These are phyloP conservation scores for Pecten maximus DNA, from an alignment of 2,888 invertebrate species.

Conservation along the genomic window DNA sequence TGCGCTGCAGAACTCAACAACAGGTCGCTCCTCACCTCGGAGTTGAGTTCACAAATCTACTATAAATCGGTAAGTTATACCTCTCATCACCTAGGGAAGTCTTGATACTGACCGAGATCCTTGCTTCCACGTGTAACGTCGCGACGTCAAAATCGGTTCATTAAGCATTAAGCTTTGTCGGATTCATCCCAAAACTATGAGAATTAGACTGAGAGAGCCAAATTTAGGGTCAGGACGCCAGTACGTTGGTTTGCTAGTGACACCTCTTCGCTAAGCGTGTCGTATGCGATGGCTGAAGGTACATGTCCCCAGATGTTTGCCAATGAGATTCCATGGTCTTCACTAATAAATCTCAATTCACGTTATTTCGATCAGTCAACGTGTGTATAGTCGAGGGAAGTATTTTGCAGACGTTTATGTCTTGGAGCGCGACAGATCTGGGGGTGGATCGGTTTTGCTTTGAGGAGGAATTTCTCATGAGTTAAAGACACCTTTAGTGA, in stretches of 20 bases:
- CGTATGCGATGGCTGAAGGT: neutral
- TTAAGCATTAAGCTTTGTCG: neutral
- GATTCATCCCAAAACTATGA: neutral
- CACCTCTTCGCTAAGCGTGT: neutral
- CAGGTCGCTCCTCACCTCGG: neutral
- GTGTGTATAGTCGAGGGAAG: no score
- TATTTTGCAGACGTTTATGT: neutral
- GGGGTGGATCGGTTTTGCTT: no score
- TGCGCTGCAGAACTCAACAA: neutral
- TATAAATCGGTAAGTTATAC: neutral
- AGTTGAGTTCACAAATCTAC: neutral
- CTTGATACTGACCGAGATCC: neutral
- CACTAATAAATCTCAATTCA: no score
- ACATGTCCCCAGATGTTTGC: neutral
- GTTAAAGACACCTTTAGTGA: neutral
- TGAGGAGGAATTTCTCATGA: no score
- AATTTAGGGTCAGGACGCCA: neutral
- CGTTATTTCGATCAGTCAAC: no score
- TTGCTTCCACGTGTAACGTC: neutral
- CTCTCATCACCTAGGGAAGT: no score
- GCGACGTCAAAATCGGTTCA: neutral
- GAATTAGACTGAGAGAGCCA: neutral
- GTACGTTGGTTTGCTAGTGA: neutral
- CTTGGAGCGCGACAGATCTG: no score
- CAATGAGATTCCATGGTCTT: neutral